These are phyloP conservation scores for Littorina saxatilis DNA, from an alignment of 1,140 invertebrate species.

Conservation along the genomic window DNA sequence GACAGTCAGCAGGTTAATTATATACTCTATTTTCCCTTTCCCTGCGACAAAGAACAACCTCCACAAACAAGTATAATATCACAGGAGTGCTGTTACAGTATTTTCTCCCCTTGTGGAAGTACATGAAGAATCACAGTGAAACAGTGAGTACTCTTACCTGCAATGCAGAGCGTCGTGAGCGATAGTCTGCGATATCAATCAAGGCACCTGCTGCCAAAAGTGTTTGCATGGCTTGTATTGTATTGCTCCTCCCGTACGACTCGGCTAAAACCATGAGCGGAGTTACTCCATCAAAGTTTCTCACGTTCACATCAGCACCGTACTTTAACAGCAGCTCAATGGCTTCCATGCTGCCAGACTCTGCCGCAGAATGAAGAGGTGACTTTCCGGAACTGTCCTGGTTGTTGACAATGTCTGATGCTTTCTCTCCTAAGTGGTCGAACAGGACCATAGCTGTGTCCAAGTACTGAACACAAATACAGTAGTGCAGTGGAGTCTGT, in stretches of 20 bases:
- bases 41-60: too few relatives aligned
- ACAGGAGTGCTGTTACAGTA: too few relatives aligned
- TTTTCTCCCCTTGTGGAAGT: too few relatives aligned
- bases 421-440: slow-evolving; percentile 36
- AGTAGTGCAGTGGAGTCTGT: slow-evolving; percentile 55
- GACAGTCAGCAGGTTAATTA: too few relatives aligned
- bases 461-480: slow-evolving; percentile 46
- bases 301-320: slow-evolving; percentile 42
- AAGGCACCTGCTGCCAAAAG: slow-evolving; percentile 47
- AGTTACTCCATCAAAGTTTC: slow-evolving; percentile 48
- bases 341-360: slow-evolving; percentile 31
- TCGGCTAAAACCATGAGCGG: slow-evolving; percentile 44
- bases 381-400: slow-evolving; percentile 53
- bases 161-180: slow-evolving; percentile 46
- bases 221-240: slow-evolving; percentile 36
- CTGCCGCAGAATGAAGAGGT: slow-evolving; percentile 50
- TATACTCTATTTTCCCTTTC: too few relatives aligned
- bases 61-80: too few relatives aligned
- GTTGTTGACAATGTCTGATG: slow-evolving; percentile 39
- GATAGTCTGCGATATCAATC: slow-evolving; percentile 35
- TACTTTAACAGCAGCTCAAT: slow-evolving; percentile 43
- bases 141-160: too few relatives aligned
- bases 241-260: background rate
- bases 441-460: slow-evolving; percentile 77
- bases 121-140: too few relatives aligned